Evolutionary conservation across 2,797 vertebrate species (phyloP).

Genomic region (Acrossocheilus wenchowensis): DNA sequence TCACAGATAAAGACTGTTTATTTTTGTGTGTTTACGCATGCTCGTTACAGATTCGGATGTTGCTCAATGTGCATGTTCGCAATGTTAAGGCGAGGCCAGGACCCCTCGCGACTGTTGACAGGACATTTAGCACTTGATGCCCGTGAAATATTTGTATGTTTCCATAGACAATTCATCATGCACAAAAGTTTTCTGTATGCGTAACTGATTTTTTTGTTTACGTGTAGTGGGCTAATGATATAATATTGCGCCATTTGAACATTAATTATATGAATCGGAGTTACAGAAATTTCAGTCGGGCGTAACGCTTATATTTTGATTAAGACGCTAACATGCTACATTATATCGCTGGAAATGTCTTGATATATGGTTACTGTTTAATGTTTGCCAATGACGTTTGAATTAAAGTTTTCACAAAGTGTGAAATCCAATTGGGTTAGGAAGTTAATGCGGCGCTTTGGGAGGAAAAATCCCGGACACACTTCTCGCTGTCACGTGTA

Average conservation of each 20-base stretch:
- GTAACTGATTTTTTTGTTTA: background rate
- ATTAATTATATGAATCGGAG: background rate
- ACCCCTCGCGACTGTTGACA: background rate
- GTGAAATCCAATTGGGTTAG: slow-evolving; percentile 62
- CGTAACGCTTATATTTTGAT: background rate
- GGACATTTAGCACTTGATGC: background rate
- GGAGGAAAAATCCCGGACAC: slow-evolving; percentile 65
- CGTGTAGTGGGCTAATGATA: no score
- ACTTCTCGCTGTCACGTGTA: slow-evolving; percentile 80
- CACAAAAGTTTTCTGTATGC: background rate
- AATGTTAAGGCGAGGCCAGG: slow-evolving; percentile 67
- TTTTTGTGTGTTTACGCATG: slow-evolving; percentile 27
- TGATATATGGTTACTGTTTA: background rate
- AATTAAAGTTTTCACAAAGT: background rate
- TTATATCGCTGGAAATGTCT: background rate
- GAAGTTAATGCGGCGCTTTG: slow-evolving; percentile 56
- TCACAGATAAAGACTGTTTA: background rate
- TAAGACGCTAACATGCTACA: background rate
- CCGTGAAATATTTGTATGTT: background rate
- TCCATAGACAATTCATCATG: background rate
- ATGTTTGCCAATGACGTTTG: background rate
- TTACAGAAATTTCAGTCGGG: background rate
- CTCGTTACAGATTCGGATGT: slow-evolving; percentile 38
- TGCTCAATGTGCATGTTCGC: slow-evolving; percentile 57
- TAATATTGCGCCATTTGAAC: background rate